These are phyloP conservation scores for Operophtera brumata DNA, from an alignment of 2,888 invertebrate species.

Conservation along the genomic window DNA sequence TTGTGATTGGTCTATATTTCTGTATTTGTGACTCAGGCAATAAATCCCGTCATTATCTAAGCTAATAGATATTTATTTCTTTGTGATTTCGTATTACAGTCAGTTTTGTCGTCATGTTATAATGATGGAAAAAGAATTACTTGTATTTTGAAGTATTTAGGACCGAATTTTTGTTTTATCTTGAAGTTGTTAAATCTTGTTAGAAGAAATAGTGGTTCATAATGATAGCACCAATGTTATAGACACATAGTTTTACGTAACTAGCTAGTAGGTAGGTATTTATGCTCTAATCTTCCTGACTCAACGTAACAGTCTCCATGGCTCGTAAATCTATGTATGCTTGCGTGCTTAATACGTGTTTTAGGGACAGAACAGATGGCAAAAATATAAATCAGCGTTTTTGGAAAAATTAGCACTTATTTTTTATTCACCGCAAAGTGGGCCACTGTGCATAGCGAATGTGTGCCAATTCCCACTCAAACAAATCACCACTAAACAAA, in stretches of 20 bases:
- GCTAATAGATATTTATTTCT: constrained; percentile 48
- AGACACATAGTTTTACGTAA: not conserved
- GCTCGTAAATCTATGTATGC: constrained; percentile 24
- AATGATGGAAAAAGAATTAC: constrained; percentile 21
- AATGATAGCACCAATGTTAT: not conserved
- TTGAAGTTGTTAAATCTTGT: not conserved
- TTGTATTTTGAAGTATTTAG: constrained; percentile 10
- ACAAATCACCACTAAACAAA: constrained; percentile 78
- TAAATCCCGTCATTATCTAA: constrained; percentile 46
- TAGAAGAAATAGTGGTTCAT: not conserved
- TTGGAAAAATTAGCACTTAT: constrained; percentile 29
- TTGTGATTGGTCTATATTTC: constrained; percentile 43
- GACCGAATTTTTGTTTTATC: not conserved
- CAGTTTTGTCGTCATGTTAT: constrained; percentile 32
- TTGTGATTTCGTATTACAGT: constrained; percentile 40
- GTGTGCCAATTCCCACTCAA: constrained; percentile 66
- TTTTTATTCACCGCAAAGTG: constrained; percentile 54
- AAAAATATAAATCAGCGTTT: constrained; percentile 47
- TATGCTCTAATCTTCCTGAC: constrained; percentile 17
- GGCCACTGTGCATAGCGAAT: constrained; percentile 52
- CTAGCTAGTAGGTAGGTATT: not conserved
- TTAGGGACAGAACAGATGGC: constrained; percentile 43
- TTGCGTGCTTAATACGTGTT: constrained; percentile 35
- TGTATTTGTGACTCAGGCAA: constrained; percentile 40
- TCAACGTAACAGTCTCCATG: constrained; percentile 20